These are phyloP conservation scores for Ornithoptera priamus DNA, from an alignment of 2,888 invertebrate genomes.

Conservation along the genomic window DNA sequence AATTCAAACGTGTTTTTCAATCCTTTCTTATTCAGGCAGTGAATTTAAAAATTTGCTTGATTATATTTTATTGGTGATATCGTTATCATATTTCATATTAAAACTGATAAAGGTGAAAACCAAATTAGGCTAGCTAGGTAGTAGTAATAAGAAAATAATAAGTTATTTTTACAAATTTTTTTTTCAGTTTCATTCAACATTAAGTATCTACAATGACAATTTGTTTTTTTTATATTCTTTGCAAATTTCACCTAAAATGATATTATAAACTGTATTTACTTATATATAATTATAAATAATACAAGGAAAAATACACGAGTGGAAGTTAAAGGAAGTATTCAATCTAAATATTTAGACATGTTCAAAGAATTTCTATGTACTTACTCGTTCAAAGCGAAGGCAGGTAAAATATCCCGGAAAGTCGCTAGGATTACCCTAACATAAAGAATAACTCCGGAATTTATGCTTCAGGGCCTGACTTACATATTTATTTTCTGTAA, in stretches of 20 bases:
- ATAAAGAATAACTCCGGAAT: constrained; percentile 24
- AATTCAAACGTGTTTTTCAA: background rate
- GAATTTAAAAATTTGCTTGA: no score
- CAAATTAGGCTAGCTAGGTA: no score
- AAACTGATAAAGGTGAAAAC: no score
- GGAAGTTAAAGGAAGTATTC: constrained; percentile 7
- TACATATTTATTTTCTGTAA: constrained; percentile 12
- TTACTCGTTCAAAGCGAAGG: constrained; percentile 17
- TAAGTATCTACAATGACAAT: no score
- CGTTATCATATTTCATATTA: no score
- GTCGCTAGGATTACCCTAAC: constrained; percentile 24
- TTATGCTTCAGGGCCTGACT: constrained; percentile 19
- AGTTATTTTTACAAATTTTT: no score
- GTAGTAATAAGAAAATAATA: no score
- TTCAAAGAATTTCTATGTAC: constrained; percentile 18
- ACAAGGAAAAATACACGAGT: background rate
- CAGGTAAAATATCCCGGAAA: constrained; percentile 19
- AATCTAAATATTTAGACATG: constrained; percentile 2
- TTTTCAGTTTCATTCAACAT: no score
- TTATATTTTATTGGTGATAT: no score
- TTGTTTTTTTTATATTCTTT: background rate
- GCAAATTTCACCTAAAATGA: background rate
- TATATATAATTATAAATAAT: background rate
- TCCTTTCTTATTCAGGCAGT: background rate
- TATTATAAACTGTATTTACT: background rate